Base-by-base conservation (phyloP, 2,888 invertebrate genomes). In the Diaprepes abbreviatus region DNA sequence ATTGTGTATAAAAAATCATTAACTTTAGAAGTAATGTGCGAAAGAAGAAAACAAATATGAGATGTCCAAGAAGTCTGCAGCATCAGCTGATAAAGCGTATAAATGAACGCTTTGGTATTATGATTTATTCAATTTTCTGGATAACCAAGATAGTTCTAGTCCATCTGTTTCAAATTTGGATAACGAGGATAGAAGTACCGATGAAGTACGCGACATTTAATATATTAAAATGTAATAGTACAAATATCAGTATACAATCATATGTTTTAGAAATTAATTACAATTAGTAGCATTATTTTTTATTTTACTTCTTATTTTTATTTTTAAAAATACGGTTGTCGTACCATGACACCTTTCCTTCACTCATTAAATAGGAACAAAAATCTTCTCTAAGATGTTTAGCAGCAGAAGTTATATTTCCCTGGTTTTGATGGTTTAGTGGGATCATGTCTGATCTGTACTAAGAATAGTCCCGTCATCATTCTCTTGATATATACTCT, bases 1-100 rank as follows among this genome's bases (percentile, higher is more conserved):
- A n/a, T n/a, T n/a, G n/a, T 36, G 12, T 36, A 5, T 45, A 62
- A 38, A 66, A 62, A 48, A 62, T 62, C 24, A 62, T 57, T 62
- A 54, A 54, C 28, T 35, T 28, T n/a, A 9, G 52, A 2, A 50
- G 59, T 9, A 55, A 62, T 31, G 60, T 58, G 19, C 50, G 62
- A 54, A 63, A 63, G 33, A 54, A 63, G 21, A 63, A 33, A 1
- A 62, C 58, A 14, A 62, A 54, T 7, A 17, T 55, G 3, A 28
- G 28, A 63, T 4, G 38, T 63, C 63, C 1, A 24, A n/a, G 3
- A 60, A 31, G 10, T 57, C 54, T 57, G 50, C 54, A 52, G 14
- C 63, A 5, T 12, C 48, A 14, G 28, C 19, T 4, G 43, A 60
- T 17, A 4, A 19, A 7, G 36, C 14, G 3, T 38, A 38, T 14